Evolutionary conservation across 2,113 vertebrate genomes (phyloP), one percentile per base, ranked within the genome.

Genomic region (Macquaria australasica): DNA sequence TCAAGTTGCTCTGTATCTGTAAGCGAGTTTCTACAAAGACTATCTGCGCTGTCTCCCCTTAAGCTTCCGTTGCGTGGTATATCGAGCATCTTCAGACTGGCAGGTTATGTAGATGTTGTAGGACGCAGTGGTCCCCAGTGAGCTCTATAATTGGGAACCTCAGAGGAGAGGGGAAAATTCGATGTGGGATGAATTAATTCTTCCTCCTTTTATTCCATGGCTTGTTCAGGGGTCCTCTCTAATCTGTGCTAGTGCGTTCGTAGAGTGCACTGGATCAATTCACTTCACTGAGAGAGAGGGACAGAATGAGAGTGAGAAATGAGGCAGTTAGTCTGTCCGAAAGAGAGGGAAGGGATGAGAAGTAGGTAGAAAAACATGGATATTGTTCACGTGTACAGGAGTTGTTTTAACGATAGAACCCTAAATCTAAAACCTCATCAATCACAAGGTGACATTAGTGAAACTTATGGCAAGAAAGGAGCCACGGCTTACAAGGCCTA

Each of bases 181-280:
- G n/a, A 90, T 92, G 84, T 39, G 7, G 75, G 79, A 87, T 86
- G 84, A 92, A 93, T 95, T 76, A 86, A 94, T 93, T 92, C 77
- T 85, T 87, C 83, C 87, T 76, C 10, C 62, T 85, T 91, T 87
- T 82, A 85, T 91, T 90, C 82, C 50, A 55, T 56, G 73, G 86
- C 79, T 80, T 78, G 59, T 91, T 89, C 79, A 85, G 85, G 72
- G 79, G 86, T 91, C 76, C 84, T 82, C 79, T 89, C 82, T 95
- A 94, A 94, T 95, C 94, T 92, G 68, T 71, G 56, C 88, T 91
- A 92, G 94, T 93, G 88, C 72, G 69, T 93, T 89, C 43, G 68
- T 78, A 59, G 82, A 89, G 85, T 77, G 82, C 83, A 77, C 58
- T 37, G 62, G 84, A 94, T 95, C 94, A 90, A 94, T 94, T 89